Conservation (phyloP, 2,797 vertebrate species). For the Melopsittacus undulatus region DNA sequence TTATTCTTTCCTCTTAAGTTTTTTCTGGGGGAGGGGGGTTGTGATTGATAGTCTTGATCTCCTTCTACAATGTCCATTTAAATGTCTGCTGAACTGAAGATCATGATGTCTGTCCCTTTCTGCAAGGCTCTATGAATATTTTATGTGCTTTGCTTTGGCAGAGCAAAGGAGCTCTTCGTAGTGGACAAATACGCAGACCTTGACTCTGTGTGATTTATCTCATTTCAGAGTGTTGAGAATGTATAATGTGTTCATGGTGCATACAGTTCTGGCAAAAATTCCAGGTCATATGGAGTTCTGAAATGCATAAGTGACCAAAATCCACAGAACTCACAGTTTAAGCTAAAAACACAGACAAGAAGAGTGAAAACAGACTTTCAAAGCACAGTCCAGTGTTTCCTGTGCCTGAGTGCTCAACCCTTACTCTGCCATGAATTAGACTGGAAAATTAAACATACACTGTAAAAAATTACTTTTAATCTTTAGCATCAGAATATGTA, state of each 20-base stretch:
- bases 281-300: background rate
- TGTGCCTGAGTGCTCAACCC: background rate
- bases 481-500: background rate
- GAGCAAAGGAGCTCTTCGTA: background rate
- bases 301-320: background rate
- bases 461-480: background rate
- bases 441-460: background rate
- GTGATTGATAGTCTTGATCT: background rate
- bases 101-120: background rate
- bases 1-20: background rate
- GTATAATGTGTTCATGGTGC: background rate
- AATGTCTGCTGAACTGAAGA: background rate
- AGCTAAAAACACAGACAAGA: background rate
- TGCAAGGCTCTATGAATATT: background rate
- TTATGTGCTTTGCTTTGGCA: background rate
- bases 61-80: background rate
- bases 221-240: background rate
- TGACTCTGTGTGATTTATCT: background rate
- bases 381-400: background rate
- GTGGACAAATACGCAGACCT: background rate
- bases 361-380: background rate
- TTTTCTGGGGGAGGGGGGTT: background rate
- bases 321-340: background rate
- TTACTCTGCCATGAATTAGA: background rate
- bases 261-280: background rate